Evolutionary conservation across 2,888 invertebrate species (phyloP).

Genomic region (Pandemis corylana): DNA sequence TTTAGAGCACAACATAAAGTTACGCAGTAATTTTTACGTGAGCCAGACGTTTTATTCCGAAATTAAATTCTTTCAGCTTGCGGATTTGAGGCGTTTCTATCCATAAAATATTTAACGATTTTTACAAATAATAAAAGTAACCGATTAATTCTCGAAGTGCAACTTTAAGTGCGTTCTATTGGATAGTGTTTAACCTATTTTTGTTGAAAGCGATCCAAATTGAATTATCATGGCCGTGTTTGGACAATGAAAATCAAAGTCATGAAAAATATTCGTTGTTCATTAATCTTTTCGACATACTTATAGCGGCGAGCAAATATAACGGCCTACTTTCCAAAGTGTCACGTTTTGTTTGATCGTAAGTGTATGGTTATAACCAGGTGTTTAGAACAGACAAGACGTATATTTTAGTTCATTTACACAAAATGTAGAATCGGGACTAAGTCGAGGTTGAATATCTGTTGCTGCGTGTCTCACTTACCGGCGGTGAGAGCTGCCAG

Average conservation of each 20-base stretch:
- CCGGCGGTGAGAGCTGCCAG: not conserved
- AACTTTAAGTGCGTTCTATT: not conserved
- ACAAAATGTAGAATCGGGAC: not conserved
- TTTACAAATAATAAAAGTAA: not conserved
- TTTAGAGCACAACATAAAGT: slow-evolving; percentile 72
- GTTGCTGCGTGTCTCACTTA: not conserved
- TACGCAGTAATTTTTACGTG: slow-evolving; percentile 67
- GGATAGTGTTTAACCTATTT: not conserved
- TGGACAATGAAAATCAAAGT: slow-evolving; percentile 5
- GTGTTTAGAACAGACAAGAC: not conserved
- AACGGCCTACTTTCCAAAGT: no score
- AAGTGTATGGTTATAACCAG: no score
- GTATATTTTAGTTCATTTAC: not conserved
- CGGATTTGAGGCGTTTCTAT: slow-evolving; percentile 51
- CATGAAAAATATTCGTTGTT: not conserved
- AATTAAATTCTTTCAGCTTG: slow-evolving; percentile 66
- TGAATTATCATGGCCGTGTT: not conserved
- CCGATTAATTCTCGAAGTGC: not conserved
- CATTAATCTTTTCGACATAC: not conserved
- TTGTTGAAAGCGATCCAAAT: not conserved
- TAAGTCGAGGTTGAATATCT: slow-evolving; percentile 12
- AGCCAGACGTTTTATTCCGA: slow-evolving; percentile 63
- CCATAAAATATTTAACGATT: slow-evolving; percentile 32
- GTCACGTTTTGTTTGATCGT: no score
- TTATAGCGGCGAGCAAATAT: no score